Conservation (phyloP, 2,113 vertebrate species). For the Muntiacus reevesi region DNA sequence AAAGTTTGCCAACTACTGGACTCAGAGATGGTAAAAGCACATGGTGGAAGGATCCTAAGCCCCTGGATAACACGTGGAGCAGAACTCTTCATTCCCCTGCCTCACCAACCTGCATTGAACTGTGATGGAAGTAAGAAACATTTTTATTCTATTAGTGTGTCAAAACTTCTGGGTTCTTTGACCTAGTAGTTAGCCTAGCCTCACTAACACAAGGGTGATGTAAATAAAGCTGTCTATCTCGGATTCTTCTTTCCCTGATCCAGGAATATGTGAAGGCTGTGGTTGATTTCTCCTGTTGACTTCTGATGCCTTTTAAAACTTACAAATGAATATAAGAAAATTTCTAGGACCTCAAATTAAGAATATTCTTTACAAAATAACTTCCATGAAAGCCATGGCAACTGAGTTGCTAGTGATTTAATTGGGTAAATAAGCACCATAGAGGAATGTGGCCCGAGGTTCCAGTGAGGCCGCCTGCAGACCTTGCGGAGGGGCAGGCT, state of each 20-base stretch:
- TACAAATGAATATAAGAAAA: not conserved
- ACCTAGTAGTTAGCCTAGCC: not conserved
- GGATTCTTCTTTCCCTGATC: not conserved
- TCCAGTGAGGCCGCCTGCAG: not conserved
- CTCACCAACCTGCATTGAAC: not conserved
- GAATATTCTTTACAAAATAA: not conserved
- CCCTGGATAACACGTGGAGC: not conserved
- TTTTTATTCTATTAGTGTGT: not conserved
- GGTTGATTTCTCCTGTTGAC: not conserved
- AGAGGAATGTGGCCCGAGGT: not conserved
- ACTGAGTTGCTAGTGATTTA: constrained; percentile 31
- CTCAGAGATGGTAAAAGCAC: not conserved
- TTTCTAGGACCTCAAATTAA: not conserved
- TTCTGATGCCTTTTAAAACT: constrained; percentile 30
- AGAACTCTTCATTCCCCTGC: not conserved
- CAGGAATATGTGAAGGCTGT: not conserved
- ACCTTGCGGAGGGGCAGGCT: not conserved
- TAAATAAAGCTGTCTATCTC: not conserved
- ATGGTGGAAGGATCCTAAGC: not conserved
- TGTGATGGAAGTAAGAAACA: constrained; percentile 3
- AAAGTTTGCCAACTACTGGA: not conserved
- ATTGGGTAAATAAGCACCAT: not conserved
- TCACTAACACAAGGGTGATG: not conserved
- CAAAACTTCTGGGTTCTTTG: not conserved
- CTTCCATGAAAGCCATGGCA: not conserved